Evolutionary conservation across 2,888 invertebrate species (phyloP), one percentile per base, ranked within the genome.

Genomic region (Cataglyphis cursor): DNA sequence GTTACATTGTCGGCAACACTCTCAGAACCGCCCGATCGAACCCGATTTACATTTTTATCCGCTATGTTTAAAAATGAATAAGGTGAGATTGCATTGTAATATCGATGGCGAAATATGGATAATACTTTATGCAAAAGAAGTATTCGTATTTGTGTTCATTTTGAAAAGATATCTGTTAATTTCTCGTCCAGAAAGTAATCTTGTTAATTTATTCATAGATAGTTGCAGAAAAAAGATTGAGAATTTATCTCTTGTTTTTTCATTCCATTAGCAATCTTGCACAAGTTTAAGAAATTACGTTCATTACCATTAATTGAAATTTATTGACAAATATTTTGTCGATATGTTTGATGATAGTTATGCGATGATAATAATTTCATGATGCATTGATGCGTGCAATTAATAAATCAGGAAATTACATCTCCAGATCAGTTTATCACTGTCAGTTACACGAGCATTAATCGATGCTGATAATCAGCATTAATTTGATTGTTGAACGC

Each of bases 331-430:
- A 73, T 35, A 44, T 44, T 78, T 70, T 12, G 8, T 21, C 35
- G 31, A 6, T 76, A 38, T 31, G 12, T 6, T 44, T 59, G 8
- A 0, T 10, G 24, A 24, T 78, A 72, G 72, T 72, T 59, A 28
- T 38, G 31, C 41, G 24, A 51, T n/a, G n/a, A 51, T 51, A 24
- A 44, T 66, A 24, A 57, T 66, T 66, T 66, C 18, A 38, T 54
- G 21, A n/a, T 18, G 57, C 10, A 15, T 57, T 44, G 21, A 44
- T 21, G 21, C 21, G n/a, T 15, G 24, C 21, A 35, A 80, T 61
- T 80, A 78, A 44, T 68, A 80, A 80, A 78, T 35, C 59, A 78
- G 78, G 73, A 78, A 72, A 73, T 73, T 80, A 24, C 59, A 18
- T 72, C 31, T 68, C 10, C 28, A 72, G 31, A 9, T 80, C 59